Evolutionary conservation across 2,888 invertebrate species (phyloP), one percentile per base, ranked within the genome.

Genomic region (Deilephila porcellus): DNA sequence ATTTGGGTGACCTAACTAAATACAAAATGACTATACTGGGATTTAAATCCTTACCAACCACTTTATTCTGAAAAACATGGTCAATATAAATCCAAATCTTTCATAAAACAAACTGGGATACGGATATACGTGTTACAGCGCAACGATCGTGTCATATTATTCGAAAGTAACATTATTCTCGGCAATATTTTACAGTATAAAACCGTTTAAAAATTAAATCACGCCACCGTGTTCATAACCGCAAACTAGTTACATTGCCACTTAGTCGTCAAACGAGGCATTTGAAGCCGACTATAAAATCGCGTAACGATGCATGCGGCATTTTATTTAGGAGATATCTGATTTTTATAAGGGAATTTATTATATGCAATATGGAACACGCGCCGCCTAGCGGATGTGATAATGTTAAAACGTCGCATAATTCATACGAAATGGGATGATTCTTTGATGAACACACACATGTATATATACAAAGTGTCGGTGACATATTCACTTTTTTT

Each of bases 191-290:
- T 45, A 56, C n/a, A 6, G 7, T 19, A n/a, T 56, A 56, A 0
- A 56, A 56, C 19, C 6, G 5, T 56, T 56, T n/a, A 56, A 56
- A 56, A 56, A 17, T 56, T 56, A 56, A 56, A 56, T n/a, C 4
- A 19, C 53, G 11, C 11, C 45, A 45, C 19, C 45, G 45, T 56
- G 17, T 56, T 56, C 19, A 56, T 56, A 56, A 17, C 53, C 19
- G 53, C 53, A 56, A 56, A 56, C 19, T 56, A 56, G 53, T 56
- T 19, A 56, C 53, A 56, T 56, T 56, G 53, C 53, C 53, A 56
- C 53, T 56, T 56, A 56, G 56, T 56, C 56, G 56, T 56, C 56
- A n/a, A 56, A 56, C 56, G 56, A 56, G 56, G 56, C 56, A 56
- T 56, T 56, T 56, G 56, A 56, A 19, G 56, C 56, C 5, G n/a